Conservation (phyloP, 2,113 vertebrate species). For the Morone saxatilis region DNA sequence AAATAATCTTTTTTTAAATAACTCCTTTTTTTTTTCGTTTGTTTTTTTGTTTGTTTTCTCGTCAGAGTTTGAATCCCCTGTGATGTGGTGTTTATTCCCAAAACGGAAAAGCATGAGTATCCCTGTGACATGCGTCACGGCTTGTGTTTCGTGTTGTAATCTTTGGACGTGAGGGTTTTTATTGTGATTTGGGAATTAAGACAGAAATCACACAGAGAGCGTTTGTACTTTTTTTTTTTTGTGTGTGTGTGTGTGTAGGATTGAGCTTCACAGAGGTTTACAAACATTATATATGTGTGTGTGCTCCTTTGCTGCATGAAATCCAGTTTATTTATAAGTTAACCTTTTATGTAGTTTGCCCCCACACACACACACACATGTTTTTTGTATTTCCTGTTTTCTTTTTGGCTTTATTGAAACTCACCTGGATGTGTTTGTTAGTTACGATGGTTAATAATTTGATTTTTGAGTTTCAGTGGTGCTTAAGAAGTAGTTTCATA, state of each 20-base stretch:
- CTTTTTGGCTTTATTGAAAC: not conserved
- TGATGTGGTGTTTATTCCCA: conserved; percentile 1
- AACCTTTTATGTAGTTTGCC: not conserved
- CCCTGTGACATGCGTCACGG: conserved; percentile 65
- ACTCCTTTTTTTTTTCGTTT: not conserved
- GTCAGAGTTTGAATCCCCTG: not conserved
- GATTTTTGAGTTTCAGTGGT: not conserved
- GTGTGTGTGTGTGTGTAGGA: no score
- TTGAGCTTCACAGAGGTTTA: not conserved
- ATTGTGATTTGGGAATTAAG: not conserved
- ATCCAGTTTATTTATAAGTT: not conserved
- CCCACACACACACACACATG: not conserved
- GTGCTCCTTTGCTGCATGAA: not conserved
- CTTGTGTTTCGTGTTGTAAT: conserved; percentile 34
- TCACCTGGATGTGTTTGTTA: not conserved
- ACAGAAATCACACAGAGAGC: not conserved
- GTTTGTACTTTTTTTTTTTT: not conserved
- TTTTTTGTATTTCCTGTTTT: conserved; percentile 21
- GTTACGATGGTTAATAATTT: not conserved
- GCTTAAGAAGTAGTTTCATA: not conserved
- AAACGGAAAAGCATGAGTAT: conserved; percentile 26
- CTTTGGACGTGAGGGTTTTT: not conserved
- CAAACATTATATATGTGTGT: no score
- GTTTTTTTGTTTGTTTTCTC: no score
- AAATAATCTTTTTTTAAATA: no score